Conservation (phyloP, 2,888 invertebrate species). For the Pristionchus entomophagus region DNA sequence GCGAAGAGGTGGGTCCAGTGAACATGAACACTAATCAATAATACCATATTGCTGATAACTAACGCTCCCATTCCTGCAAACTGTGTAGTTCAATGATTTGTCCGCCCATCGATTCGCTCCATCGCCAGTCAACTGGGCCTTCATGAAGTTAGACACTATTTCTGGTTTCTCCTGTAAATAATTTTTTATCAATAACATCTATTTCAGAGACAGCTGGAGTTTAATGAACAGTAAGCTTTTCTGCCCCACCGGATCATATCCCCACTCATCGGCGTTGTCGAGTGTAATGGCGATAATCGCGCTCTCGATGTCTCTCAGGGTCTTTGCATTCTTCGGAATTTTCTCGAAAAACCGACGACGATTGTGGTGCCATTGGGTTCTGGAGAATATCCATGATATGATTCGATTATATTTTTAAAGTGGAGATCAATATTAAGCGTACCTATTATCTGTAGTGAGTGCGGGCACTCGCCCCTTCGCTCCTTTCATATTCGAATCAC, state of each 20-base stretch:
- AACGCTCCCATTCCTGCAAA: slow-evolving; percentile 61
- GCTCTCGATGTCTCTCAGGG: slow-evolving; percentile 64
- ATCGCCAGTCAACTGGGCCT: slow-evolving; percentile 65
- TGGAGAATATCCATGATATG: neutral
- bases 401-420: no score
- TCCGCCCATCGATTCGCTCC: slow-evolving; percentile 71
- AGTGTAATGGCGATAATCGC: slow-evolving; percentile 63
- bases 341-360: slow-evolving; percentile 67
- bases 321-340: slow-evolving; percentile 57
- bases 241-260: slow-evolving; percentile 54
- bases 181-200: no score
- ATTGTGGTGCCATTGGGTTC: slow-evolving; percentile 66
- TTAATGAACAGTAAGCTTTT: neutral
- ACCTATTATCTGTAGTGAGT: slow-evolving; percentile 63
- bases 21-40: no score
- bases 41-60: no score
- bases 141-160: slow-evolving; percentile 61
- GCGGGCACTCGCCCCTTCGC: slow-evolving; percentile 59
- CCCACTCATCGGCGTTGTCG: slow-evolving; percentile 62
- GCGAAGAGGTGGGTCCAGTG: no score
- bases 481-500: slow-evolving; percentile 54
- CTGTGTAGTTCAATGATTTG: slow-evolving; percentile 69
- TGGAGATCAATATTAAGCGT: no score
- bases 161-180: slow-evolving; percentile 59
- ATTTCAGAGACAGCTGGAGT: neutral